Conservation (phyloP, 2,888 invertebrate genomes). For the Hirtodrosophila duncani region DNA sequence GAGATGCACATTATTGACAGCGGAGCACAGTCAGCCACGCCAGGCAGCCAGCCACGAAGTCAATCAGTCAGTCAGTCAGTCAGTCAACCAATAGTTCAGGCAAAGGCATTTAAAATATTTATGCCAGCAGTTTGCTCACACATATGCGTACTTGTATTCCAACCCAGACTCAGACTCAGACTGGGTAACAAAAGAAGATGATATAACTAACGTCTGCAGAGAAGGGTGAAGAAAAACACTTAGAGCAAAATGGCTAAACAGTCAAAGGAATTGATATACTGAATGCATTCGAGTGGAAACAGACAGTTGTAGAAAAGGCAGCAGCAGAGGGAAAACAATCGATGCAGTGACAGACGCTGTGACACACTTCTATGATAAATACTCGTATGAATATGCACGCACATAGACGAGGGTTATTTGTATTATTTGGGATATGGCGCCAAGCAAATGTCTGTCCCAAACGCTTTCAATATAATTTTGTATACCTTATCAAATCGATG, state of each 20-base stretch:
- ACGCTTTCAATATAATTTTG: too few species aligned
- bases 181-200: constrained; percentile 15
- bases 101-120: constrained; percentile 42
- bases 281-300: constrained; percentile 14
- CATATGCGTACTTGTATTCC: neutral
- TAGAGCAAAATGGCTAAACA: constrained; percentile 26
- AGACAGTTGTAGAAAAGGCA: constrained; percentile 17
- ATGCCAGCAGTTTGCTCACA: constrained; percentile 41
- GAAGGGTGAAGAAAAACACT: constrained; percentile 1
- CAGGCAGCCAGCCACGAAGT: neutral
- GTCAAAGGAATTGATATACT: constrained; percentile 41
- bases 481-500: too few species aligned
- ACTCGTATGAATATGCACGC: constrained; percentile 4
- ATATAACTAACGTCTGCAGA: constrained; percentile 26
- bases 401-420: too few species aligned
- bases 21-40: constrained; percentile 27
- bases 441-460: too few species aligned
- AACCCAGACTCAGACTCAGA: neutral
- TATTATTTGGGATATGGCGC: too few species aligned
- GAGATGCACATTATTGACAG: constrained; percentile 69
- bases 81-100: constrained; percentile 36
- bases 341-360: constrained; percentile 25
- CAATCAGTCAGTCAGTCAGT: constrained; percentile 7
- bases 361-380: constrained; percentile 3
- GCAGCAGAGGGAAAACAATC: constrained; percentile 12